Percentiles rank a stretch among this genome's conserved stretches.
These are phyloP conservation scores for Montipora foliosa DNA, from an alignment of 64 coral and sea anemone species.

Conservation along the genomic window DNA sequence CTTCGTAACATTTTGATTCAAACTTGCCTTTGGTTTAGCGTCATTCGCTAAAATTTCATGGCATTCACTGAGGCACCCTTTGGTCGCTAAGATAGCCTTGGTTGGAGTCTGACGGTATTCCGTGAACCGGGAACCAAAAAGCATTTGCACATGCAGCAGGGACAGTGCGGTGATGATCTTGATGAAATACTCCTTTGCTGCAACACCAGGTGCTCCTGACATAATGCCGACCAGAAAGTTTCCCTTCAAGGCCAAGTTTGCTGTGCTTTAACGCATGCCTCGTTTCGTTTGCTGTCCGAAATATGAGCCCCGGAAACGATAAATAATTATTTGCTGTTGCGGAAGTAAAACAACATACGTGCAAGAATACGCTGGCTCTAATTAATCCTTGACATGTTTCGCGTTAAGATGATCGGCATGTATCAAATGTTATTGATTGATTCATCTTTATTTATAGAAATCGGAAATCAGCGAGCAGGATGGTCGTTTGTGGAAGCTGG, in stretches of 20 bases:
- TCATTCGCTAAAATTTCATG: not conserved
- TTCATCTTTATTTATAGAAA: no score
- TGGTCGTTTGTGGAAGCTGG: no score
- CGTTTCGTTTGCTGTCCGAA: not conserved
- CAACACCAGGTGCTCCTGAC: not conserved
- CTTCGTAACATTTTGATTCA: not conserved
- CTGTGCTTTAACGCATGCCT: not conserved
- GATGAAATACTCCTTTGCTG: not conserved
- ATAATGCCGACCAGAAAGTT: not conserved
- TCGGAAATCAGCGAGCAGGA: no score
- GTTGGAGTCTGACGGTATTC: not conserved
- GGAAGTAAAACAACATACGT: not conserved
- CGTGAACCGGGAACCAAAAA: not conserved
- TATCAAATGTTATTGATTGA: no score
- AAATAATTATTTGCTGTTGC: not conserved
- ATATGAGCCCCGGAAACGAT: not conserved
- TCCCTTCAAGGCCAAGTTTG: not conserved
- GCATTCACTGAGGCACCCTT: not conserved
- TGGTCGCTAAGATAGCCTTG: not conserved
- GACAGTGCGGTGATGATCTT: not conserved
- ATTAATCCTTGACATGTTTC: no score
- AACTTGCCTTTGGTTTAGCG: conserved; percentile 1
- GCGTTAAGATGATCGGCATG: no score
- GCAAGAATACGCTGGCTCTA: no score
- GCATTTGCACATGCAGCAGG: not conserved